Percentiles rank a stretch among this genome's conserved stretches.
Conservation (phyloP, 2,113 vertebrate genomes). For the Rhizomys pruinosus region DNA sequence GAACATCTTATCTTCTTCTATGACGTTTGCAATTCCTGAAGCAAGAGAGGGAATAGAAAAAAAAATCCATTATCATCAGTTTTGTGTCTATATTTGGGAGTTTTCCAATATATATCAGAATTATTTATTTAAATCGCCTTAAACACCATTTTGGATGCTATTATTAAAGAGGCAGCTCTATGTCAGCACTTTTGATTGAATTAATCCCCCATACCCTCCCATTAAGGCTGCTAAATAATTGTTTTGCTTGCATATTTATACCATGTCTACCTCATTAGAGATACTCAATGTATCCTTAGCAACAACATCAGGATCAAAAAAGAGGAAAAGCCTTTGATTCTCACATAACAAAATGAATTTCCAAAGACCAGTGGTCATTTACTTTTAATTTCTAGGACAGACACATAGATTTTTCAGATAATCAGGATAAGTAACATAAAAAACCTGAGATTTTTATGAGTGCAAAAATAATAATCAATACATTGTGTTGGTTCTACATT, state of each 20-base stretch:
- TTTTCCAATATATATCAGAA: neutral
- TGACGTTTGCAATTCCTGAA: neutral
- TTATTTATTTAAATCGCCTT: constrained; percentile 55
- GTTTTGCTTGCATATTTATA: constrained; percentile 71
- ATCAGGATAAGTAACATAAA: no score
- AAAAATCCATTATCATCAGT: neutral
- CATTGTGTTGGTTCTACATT: neutral
- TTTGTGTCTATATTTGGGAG: neutral
- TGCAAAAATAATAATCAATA: neutral
- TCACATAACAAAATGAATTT: constrained; percentile 43
- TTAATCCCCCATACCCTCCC: constrained; percentile 32
- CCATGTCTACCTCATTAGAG: constrained; percentile 39
- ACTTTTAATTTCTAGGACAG: constrained; percentile 15
- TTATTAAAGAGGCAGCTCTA: constrained; percentile 1
- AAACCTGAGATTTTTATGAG: neutral
- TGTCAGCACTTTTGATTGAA: constrained; percentile 58
- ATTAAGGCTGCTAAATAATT: constrained; percentile 71
- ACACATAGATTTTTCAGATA: constrained; percentile 15
- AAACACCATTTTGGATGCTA: neutral
- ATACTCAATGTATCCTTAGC: constrained; percentile 49
- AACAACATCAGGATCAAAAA: constrained; percentile 48
- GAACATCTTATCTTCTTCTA: neutral
- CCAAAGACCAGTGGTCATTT: constrained; percentile 5
- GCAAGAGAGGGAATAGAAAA: neutral
- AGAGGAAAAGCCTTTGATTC: neutral